Evolutionary conservation across 2,113 vertebrate genomes (phyloP).

Genomic region (Dicerorhinus sumatrensis): DNA sequence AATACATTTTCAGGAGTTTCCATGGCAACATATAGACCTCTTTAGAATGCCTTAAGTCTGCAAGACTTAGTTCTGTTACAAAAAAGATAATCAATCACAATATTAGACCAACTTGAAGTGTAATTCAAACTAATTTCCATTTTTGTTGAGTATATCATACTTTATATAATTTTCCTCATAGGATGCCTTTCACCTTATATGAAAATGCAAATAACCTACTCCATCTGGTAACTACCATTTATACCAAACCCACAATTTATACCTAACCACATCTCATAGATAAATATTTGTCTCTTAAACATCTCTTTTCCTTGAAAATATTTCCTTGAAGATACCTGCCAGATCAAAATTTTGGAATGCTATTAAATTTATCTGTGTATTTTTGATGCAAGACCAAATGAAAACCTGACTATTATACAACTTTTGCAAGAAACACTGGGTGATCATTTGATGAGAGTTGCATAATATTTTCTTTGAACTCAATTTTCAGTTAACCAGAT

Average conservation of each 20-base stretch:
- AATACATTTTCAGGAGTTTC: conserved; percentile 65
- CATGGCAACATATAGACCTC: conserved; percentile 57
- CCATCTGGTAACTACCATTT: background rate
- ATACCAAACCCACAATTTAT: background rate
- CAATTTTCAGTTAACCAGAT: background rate
- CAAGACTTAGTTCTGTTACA: conserved; percentile 58
- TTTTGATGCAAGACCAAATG: conserved; percentile 42
- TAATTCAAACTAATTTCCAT: conserved; percentile 66
- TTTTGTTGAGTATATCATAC: conserved; percentile 64
- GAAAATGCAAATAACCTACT: conserved; percentile 42
- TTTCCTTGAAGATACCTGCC: conserved; percentile 52
- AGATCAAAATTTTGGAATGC: conserved; percentile 48
- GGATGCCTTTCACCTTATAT: conserved; percentile 14
- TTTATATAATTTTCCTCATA: conserved; percentile 21
- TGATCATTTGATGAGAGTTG: conserved; percentile 55
- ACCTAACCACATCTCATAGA: background rate
- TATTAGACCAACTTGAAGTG: conserved; percentile 56
- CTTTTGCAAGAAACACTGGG: conserved; percentile 21
- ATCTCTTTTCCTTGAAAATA: conserved; percentile 64
- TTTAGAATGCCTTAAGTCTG: conserved; percentile 51
- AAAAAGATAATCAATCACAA: conserved; percentile 73
- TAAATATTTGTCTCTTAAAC: conserved; percentile 50
- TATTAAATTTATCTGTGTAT: conserved; percentile 18
- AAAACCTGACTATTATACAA: conserved; percentile 14
- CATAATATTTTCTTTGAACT: conserved; percentile 36